Evolutionary conservation across 2,888 invertebrate species (phyloP), one percentile per base, ranked within the genome.

Genomic region (Euzetes globulus): DNA sequence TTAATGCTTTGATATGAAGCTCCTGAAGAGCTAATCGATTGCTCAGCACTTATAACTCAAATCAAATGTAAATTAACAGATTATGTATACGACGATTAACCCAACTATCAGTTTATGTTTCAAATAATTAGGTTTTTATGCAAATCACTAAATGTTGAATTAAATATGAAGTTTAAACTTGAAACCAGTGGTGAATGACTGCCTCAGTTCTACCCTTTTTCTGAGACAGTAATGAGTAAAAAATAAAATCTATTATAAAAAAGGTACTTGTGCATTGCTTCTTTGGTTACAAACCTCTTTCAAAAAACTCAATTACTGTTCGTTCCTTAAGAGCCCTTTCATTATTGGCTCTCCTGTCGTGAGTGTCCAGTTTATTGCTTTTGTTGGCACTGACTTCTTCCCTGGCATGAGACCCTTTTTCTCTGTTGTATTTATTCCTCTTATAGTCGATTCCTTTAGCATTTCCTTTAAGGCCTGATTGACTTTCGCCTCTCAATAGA

Each of bases 231-330:
- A 41, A 13, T 41, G 13, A 41, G 13, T 41, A 7, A 41, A 11
- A 41, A 41, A 41, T 41, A 41, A 41, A 9, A 9, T 41, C 9
- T 9, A 13, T 41, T 41, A 33, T 33, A 33, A 33, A 33, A 33
- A 33, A 33, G 33, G 4, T 9, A 6, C 5, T 41, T 41, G 7
- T 11, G 11, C 7, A 41, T 41, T 41, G 7, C 11, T 41, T 41
- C 41, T 6, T 45, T 29, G n/a, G 37, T 15, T 45, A 13, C 58
- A 27, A 58, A 78, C 78, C 78, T 73, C 77, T 72, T 58, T 78
- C 78, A 70, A 77, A 78, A 37, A 78, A 78, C 50, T 78, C 78
- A 37, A 78, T 78, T 72, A 77, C 74, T 7, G 78, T 78, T 19
- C 77, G 75, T 50, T 78, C 78, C 45, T 75, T 72, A 0, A 78